Evolutionary conservation across 2,797 vertebrate genomes (phyloP).

Genomic region (Xyrichtys novacula): DNA sequence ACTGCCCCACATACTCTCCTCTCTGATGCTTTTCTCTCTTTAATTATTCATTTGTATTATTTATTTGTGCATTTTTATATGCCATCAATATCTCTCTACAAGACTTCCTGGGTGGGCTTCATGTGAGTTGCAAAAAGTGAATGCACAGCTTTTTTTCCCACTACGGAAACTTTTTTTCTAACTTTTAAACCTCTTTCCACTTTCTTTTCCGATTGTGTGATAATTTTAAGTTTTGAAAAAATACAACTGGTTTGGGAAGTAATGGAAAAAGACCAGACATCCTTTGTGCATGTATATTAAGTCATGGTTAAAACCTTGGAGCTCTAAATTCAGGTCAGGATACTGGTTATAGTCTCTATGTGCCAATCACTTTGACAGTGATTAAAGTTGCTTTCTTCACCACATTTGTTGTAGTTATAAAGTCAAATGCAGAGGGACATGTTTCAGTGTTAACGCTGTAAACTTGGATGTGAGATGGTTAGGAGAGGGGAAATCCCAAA

Average conservation of each 20-base stretch:
- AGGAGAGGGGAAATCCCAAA: slow-evolving; percentile 23
- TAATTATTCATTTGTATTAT: neutral
- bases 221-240: no score
- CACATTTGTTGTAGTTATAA: neutral
- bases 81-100: neutral
- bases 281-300: no score
- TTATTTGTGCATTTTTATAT: neutral
- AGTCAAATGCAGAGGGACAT: slow-evolving; percentile 1
- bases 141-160: no score
- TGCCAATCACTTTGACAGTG: no score
- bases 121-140: no score
- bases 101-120: no score
- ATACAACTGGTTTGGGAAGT: no score
- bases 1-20: neutral
- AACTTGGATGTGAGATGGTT: slow-evolving; percentile 23
- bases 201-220: neutral
- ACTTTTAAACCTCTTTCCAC: no score
- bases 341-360: slow-evolving; percentile 3
- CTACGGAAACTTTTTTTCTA: no score
- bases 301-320: slow-evolving; percentile 5
- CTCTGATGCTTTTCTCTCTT: neutral
- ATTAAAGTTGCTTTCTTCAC: neutral
- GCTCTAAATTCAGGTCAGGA: neutral
- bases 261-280: no score
- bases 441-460: slow-evolving; percentile 3